Evolutionary conservation across 1,140 invertebrate species (phyloP).

Genomic region (Protaetia brevitarsis): DNA sequence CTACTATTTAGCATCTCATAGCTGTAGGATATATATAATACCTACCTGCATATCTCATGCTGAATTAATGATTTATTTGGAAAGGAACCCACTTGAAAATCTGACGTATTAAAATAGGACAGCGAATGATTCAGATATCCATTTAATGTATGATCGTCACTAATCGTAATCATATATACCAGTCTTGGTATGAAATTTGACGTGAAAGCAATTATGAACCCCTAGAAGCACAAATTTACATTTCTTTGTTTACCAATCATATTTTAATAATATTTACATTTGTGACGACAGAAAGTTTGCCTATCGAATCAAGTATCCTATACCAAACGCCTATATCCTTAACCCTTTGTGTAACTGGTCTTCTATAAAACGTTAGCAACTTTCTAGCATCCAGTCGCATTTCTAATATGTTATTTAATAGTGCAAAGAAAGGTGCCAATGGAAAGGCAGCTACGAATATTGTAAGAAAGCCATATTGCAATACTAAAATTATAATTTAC

Average conservation of each 20-base stretch:
- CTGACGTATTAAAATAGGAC: slow-evolving; percentile 73
- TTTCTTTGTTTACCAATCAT: not conserved
- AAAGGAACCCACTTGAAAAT: slow-evolving; percentile 58
- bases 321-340: slow-evolving; percentile 91
- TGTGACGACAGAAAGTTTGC: slow-evolving; percentile 86
- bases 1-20: too few relatives aligned
- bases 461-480: slow-evolving; percentile 89
- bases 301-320: slow-evolving; percentile 83
- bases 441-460: slow-evolving; percentile 90
- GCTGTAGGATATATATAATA: slow-evolving; percentile 23
- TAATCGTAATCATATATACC: slow-evolving; percentile 70
- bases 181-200: slow-evolving; percentile 94
- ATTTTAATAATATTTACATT: slow-evolving; percentile 10
- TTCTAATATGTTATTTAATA: slow-evolving; percentile 86
- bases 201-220: slow-evolving; percentile 97
- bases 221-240: slow-evolving; percentile 59
- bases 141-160: slow-evolving; percentile 59
- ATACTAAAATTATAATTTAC: slow-evolving; percentile 59
- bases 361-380: slow-evolving; percentile 76
- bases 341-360: slow-evolving; percentile 81
- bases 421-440: slow-evolving; percentile 81
- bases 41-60: slow-evolving; percentile 57
- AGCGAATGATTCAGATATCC: slow-evolving; percentile 84
- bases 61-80: slow-evolving; percentile 52
- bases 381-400: slow-evolving; percentile 87